A percentile compares a stretch with the other conserved stretches of the same genome.
Evolutionary conservation across 2,888 invertebrate genomes (phyloP).

Genomic region (Lordiphosa andalusiaca): DNA sequence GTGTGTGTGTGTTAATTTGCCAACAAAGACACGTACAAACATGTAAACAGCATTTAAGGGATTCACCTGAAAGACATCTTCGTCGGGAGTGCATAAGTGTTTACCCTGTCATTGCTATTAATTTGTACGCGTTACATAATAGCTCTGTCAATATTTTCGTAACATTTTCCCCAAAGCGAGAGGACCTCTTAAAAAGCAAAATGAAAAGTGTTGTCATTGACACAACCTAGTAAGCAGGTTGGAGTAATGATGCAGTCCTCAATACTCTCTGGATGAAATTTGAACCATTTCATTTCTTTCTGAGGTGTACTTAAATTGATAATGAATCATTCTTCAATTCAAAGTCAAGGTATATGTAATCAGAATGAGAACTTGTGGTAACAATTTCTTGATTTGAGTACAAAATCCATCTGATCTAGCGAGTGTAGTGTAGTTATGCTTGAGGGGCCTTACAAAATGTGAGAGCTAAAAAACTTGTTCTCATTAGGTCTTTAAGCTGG

Average conservation of each 20-base stretch:
- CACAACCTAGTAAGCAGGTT: not conserved
- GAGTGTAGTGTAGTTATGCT: too few species aligned
- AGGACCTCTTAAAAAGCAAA: slow-evolving; percentile 11
- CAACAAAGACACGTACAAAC: slow-evolving; percentile 67
- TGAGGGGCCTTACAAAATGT: too few species aligned
- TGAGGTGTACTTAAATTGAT: too few species aligned
- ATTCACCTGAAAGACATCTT: slow-evolving; percentile 52
- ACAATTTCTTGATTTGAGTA: too few species aligned
- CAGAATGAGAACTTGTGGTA: too few species aligned
- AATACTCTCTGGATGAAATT: not conserved
- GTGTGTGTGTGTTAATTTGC: slow-evolving; percentile 58
- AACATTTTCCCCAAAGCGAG: slow-evolving; percentile 56
- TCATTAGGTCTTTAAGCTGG: slow-evolving; percentile 4
- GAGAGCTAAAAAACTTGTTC: not conserved
- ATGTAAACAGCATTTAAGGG: slow-evolving; percentile 65
- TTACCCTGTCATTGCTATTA: slow-evolving; percentile 63
- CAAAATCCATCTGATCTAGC: too few species aligned
- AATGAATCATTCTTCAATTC: too few species aligned
- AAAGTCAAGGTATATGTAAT: too few species aligned
- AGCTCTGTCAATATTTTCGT: slow-evolving; percentile 66
- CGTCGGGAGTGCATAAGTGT: slow-evolving; percentile 34
- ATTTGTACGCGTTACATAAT: slow-evolving; percentile 66
- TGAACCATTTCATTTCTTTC: too few species aligned
- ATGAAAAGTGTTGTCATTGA: slow-evolving; percentile 32
- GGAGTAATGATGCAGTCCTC: too few species aligned